A percentile compares a stretch with the other conserved stretches of the same genome.
Evolutionary conservation across 2,888 invertebrate species (phyloP).

Genomic region (Craniophora ligustri): DNA sequence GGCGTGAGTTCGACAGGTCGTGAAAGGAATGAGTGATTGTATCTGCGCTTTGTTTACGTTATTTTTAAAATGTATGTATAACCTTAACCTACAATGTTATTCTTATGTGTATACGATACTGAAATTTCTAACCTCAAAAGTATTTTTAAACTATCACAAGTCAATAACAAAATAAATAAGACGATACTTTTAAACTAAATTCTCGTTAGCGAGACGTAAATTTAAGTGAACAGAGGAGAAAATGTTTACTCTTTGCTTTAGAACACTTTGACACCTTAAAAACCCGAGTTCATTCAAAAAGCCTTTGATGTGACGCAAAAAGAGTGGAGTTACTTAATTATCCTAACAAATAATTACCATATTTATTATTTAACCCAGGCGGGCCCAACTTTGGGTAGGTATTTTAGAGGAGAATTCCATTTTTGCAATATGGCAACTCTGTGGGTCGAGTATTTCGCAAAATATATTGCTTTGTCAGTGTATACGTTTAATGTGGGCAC

Average conservation of each 20-base stretch:
- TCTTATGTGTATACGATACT: too few species aligned
- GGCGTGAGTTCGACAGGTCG: conserved; percentile 39
- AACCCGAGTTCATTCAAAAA: conserved; percentile 28
- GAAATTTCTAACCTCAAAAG: too few species aligned
- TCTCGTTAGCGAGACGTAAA: conserved; percentile 10
- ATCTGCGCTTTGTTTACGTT: conserved; percentile 19
- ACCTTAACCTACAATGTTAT: too few species aligned
- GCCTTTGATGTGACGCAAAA: conserved; percentile 45
- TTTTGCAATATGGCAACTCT: conserved; percentile 49
- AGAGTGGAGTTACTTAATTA: conserved; percentile 48
- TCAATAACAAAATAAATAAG: too few species aligned
- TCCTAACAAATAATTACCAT: conserved; percentile 48
- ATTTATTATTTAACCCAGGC: conserved; percentile 38
- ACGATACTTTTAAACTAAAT: background rate
- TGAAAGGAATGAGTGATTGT: conserved; percentile 39
- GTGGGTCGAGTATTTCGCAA: conserved; percentile 17
- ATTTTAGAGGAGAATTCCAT: conserved; percentile 35
- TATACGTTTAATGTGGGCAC: conserved; percentile 29
- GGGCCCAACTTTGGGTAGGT: conserved; percentile 26
- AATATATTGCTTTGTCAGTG: conserved; percentile 42
- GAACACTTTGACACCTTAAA: conserved; percentile 36
- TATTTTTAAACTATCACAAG: too few species aligned
- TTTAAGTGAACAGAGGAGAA: conserved; percentile 22
- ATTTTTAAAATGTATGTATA: conserved; percentile 12
- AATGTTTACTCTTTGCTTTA: conserved; percentile 42